A percentile compares a stretch with the other conserved stretches of the same genome.
Evolutionary conservation across 2,888 invertebrate species (phyloP).

Genomic region (Apantesis nais): DNA sequence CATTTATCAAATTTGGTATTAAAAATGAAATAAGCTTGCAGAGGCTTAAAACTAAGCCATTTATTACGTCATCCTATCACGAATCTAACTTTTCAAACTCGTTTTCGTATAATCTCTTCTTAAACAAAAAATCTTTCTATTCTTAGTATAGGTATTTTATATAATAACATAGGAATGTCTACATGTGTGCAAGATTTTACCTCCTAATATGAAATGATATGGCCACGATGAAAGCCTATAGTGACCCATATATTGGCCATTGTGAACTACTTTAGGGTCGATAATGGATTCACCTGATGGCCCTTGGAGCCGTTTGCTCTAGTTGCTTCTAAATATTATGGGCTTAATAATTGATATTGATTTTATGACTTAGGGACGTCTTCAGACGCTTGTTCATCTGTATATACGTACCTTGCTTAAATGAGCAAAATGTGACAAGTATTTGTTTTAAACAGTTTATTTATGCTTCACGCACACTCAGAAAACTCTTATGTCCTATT

Average conservation of each 20-base stretch:
- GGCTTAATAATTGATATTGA: slow-evolving; percentile 15
- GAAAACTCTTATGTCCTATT: background rate
- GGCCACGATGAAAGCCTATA: slow-evolving; percentile 30
- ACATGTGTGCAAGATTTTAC: slow-evolving; percentile 40
- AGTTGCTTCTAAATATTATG: slow-evolving; percentile 33
- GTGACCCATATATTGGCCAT: slow-evolving; percentile 48
- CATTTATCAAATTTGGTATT: slow-evolving; percentile 38
- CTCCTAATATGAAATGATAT: slow-evolving; percentile 41
- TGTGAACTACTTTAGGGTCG: slow-evolving; percentile 51
- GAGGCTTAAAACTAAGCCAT: slow-evolving; percentile 18
- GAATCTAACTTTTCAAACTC: slow-evolving; percentile 10
- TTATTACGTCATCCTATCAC: slow-evolving; percentile 14
- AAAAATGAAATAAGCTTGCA: slow-evolving; percentile 10
- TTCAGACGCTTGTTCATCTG: background rate
- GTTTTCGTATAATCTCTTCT: background rate
- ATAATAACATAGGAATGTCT: slow-evolving; percentile 19
- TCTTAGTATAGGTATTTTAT: background rate
- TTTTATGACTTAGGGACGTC: slow-evolving; percentile 5
- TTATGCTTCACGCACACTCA: background rate
- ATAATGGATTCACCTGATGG: slow-evolving; percentile 48
- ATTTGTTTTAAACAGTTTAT: background rate
- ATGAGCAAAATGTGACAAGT: background rate
- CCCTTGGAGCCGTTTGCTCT: slow-evolving; percentile 17
- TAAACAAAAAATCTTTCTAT: slow-evolving; percentile 4
- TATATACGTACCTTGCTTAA: background rate